Conservation (phyloP, 92 coral and sea anemone species). For the Chrysogorgia sp. region DNA sequence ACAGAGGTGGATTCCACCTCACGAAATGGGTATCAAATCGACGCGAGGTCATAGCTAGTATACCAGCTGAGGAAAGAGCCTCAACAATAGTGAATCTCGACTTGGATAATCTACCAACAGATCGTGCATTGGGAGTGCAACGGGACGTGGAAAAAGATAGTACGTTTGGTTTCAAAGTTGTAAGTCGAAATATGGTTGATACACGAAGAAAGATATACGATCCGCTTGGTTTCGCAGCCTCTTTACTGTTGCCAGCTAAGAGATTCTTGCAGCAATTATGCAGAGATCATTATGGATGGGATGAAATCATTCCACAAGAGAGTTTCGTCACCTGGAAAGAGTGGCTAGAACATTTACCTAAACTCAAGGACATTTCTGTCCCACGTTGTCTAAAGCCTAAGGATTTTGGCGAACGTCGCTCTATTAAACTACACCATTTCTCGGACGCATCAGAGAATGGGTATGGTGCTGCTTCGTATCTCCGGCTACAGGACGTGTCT, state of each 20-base stretch:
- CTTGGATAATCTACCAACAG: conserved; percentile 25
- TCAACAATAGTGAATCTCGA: conserved; percentile 14
- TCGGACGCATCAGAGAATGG: conserved; percentile 58
- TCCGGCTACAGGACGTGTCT: conserved; percentile 19
- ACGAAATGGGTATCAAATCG: conserved; percentile 32
- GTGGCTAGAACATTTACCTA: conserved; percentile 33
- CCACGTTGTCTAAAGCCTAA: conserved; percentile 47
- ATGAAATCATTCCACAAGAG: conserved; percentile 43
- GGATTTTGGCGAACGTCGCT: conserved; percentile 21
- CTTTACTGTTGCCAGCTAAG: conserved; percentile 53
- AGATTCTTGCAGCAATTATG: conserved; percentile 52
- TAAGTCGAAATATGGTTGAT: not conserved
- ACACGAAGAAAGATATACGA: conserved; percentile 42
- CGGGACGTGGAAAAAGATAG: conserved; percentile 9
- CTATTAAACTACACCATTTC: conserved; percentile 49
- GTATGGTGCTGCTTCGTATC: conserved; percentile 59
- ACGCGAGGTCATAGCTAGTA: not conserved
- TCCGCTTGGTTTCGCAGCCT: conserved; percentile 51
- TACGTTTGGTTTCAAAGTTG: not conserved
- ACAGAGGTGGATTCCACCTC: conserved; percentile 37
- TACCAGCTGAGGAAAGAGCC: conserved; percentile 17
- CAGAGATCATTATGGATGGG: conserved; percentile 41
- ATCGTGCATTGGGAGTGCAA: conserved; percentile 39
- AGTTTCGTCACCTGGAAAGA: conserved; percentile 32
- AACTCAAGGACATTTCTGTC: conserved; percentile 23